Evolutionary conservation across 2,797 vertebrate species (phyloP), one percentile per base, ranked within the genome.

Genomic region (Myotis myotis): DNA sequence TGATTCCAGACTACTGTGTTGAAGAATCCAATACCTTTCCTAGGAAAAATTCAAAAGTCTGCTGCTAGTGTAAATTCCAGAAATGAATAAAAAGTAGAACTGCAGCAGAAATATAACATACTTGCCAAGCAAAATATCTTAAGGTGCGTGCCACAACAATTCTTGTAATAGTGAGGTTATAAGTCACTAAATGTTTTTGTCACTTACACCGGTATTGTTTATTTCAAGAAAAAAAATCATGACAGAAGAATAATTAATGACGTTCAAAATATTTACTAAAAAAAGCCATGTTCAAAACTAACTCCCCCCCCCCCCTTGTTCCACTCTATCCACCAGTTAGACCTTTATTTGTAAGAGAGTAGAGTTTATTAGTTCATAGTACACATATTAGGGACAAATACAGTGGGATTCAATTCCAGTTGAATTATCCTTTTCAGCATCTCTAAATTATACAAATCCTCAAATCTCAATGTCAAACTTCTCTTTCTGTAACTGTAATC

Each of bases 161-260:
- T 74, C 15, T 79, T 93, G 3, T 47, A 66, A 53, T 38, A 44
- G 28, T n/a, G 33, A 95, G 8, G 23, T 75, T 84, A 15, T 11
- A 68, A 33, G 36, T 79, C 49, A 85, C 51, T 38, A 25, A 62
- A 47, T 22, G 8, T 51, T 94, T 90, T 86, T 87, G 72, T 86
- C 33, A 80, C 22, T 70, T 47, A 57, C 30, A 79, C 17, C 81
- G 23, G n/a, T 62, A 60, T 36, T 60, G 38, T 53, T 83, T 80
- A 81, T 84, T 91, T 91, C 9, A 83, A 92, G n/a, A 78, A 87
- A 94, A 94, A 64, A 71, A 75, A 28, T 64, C 19, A 70, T 19
- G 6, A 87, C 47, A 12, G 28, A 16, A 88, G 4, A 44, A 79
- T 91, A 68, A 30, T 72, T 79, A 83, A 74, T 49, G 79, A 9